Evolutionary conservation across 2,888 invertebrate species (phyloP).

Genomic region (Poecilobothrus nobilitatus): DNA sequence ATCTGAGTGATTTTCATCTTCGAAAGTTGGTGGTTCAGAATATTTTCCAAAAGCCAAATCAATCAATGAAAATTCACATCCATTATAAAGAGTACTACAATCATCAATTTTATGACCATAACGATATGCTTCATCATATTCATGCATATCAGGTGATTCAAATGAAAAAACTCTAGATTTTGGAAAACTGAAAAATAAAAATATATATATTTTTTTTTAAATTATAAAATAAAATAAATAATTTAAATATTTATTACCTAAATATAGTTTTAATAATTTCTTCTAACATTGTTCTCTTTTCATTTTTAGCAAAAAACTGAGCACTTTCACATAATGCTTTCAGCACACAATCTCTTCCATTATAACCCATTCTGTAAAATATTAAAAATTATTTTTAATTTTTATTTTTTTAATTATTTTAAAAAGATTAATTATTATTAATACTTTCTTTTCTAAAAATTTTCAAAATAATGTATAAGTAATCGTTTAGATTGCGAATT

Average conservation of each 20-base stretch:
- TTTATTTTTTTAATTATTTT: no score
- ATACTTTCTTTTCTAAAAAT: no score
- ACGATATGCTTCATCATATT: constrained; percentile 59
- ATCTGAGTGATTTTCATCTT: background rate
- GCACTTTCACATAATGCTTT: constrained; percentile 65
- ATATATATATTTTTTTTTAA: background rate
- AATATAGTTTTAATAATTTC: constrained; percentile 64
- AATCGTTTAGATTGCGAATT: background rate
- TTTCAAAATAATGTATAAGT: no score
- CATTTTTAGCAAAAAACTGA: constrained; percentile 54
- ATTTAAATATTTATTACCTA: constrained; percentile 47
- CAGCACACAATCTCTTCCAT: constrained; percentile 61
- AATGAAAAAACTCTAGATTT: constrained; percentile 52
- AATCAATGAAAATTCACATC: constrained; percentile 62
- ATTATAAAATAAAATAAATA: background rate
- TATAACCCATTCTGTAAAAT: constrained; percentile 62
- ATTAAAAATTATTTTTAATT: constrained; percentile 14
- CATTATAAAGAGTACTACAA: constrained; percentile 50
- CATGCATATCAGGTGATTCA: constrained; percentile 57
- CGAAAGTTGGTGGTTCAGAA: constrained; percentile 30
- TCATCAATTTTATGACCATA: constrained; percentile 43
- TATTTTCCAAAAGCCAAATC: constrained; percentile 60
- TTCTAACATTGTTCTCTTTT: constrained; percentile 56
- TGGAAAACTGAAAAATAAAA: constrained; percentile 51
- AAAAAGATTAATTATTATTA: no score